phyloP scores from a whole-genome alignment of 2,888 invertebrate species.

The Terebella lapidaria region DNA sequence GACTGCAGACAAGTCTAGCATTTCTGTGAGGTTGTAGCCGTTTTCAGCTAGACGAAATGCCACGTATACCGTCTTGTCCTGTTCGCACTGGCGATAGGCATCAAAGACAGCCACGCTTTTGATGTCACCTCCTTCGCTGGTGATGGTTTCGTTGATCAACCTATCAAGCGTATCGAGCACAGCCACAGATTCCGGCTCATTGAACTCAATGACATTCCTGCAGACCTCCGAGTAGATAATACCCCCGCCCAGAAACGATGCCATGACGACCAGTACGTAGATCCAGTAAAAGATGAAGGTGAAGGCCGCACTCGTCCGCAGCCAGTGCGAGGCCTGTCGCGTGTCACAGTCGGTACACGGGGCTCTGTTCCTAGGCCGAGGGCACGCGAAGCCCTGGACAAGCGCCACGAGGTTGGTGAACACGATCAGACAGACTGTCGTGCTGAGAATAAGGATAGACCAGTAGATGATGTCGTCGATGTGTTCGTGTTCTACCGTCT shows the following conservation, averaged over 20 bases:
- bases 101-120: neutral
- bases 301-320: constrained; percentile 36
- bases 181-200: constrained; percentile 2
- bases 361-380: neutral
- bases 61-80: constrained; percentile 29
- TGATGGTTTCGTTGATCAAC: neutral
- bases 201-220: constrained; percentile 6
- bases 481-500: neutral
- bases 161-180: constrained; percentile 1
- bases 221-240: constrained; percentile 32
- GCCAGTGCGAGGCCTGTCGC: constrained; percentile 8
- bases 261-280: constrained; percentile 35
- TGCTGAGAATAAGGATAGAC: neutral
- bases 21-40: constrained; percentile 29
- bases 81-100: constrained; percentile 28
- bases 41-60: constrained; percentile 25
- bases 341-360: neutral
- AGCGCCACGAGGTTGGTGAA: neutral
- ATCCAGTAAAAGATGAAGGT: constrained; percentile 43
- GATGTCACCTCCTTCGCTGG: neutral
- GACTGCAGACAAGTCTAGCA: constrained; percentile 28
- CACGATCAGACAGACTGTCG: neutral
- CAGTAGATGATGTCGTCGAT: neutral
- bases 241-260: constrained; percentile 38
- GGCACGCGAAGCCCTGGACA: neutral